These are phyloP conservation scores for Cercopithecus neglectus DNA, from an alignment of 2,797 vertebrate genomes.

Conservation along the genomic window DNA sequence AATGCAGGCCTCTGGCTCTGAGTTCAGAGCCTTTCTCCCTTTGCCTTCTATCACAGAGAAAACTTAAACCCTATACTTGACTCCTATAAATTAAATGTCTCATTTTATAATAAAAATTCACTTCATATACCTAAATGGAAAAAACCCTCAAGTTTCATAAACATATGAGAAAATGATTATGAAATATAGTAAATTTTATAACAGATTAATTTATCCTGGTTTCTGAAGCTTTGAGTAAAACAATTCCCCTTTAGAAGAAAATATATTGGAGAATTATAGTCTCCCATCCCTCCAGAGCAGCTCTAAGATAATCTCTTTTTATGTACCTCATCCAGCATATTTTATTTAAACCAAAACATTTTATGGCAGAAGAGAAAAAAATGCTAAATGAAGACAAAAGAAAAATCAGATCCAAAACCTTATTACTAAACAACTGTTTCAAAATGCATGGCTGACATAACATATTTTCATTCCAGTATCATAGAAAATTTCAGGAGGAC, in stretches of 20 bases:
- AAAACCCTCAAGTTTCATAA: neutral
- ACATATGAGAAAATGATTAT: neutral
- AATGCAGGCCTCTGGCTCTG: neutral
- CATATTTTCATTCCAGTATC: neutral
- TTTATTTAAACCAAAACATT: constrained; percentile 37
- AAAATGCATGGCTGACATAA: neutral
- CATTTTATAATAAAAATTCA: neutral
- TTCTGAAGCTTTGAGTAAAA: constrained; percentile 22
- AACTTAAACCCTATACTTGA: neutral
- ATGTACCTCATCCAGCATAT: neutral
- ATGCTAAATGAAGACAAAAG: neutral
- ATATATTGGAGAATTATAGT: neutral
- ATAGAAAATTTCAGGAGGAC: neutral
- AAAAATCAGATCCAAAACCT: constrained; percentile 20
- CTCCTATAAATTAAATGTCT: neutral
- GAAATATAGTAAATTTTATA: neutral
- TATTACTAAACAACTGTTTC: constrained; percentile 11
- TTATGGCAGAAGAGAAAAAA: neutral
- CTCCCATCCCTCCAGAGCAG: neutral
- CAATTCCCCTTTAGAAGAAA: constrained; percentile 17
- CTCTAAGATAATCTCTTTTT: neutral
- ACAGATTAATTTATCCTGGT: neutral
- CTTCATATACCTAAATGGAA: neutral
- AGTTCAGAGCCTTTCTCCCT: neutral
- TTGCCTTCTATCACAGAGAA: neutral